These are phyloP conservation scores for Actinemys pallida DNA, from an alignment of 2,113 vertebrate species.

Conservation along the genomic window DNA sequence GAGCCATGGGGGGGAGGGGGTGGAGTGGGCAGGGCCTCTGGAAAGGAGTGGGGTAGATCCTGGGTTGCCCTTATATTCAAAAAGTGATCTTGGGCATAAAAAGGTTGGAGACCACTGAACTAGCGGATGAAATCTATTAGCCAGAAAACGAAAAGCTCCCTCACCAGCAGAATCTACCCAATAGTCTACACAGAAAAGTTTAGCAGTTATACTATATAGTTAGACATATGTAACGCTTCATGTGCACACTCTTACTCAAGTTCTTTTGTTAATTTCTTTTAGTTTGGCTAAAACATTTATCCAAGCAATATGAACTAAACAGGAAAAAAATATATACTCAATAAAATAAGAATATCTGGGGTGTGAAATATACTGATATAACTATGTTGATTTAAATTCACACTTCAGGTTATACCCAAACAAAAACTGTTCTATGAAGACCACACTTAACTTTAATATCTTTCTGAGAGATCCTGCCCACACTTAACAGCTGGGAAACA, in stretches of 20 bases:
- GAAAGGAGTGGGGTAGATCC: too few species aligned
- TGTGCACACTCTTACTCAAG: background rate
- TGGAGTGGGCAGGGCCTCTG: too few species aligned
- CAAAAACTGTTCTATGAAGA: background rate
- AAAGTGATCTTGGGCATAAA: too few species aligned
- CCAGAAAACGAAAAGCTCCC: background rate
- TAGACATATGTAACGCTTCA: background rate
- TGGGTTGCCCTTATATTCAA: too few species aligned
- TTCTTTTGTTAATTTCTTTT: background rate
- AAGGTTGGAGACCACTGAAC: too few species aligned
- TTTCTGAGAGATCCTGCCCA: too few species aligned
- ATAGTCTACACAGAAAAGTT: background rate
- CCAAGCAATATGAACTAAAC: background rate
- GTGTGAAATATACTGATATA: background rate
- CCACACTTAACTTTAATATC: background rate
- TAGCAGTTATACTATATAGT: too few species aligned
- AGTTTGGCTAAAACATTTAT: background rate
- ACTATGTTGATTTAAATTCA: background rate
- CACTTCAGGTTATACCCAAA: background rate
- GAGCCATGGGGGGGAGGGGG: fast-evolving
- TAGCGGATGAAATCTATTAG: background rate
- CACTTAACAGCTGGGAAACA: background rate
- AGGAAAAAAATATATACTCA: background rate
- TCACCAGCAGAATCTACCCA: background rate
- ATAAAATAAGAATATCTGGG: background rate